Conservation (phyloP, 2,113 vertebrate genomes). For the Carassius carassius region DNA sequence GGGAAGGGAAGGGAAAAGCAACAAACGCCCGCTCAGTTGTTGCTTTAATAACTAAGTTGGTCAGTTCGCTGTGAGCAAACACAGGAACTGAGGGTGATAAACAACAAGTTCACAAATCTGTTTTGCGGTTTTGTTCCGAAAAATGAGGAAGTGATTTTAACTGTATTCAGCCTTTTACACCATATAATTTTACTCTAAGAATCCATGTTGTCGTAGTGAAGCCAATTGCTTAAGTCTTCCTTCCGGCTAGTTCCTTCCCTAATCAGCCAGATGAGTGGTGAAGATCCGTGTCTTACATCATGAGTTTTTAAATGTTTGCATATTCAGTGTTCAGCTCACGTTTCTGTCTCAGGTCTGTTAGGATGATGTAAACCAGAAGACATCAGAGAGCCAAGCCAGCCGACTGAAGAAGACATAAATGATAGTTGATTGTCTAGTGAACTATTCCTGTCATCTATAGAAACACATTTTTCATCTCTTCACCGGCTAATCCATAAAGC, state of each 20-base stretch:
- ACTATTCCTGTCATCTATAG: not conserved
- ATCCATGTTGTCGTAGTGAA: not conserved
- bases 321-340: not conserved
- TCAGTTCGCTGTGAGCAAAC: conserved; percentile 38
- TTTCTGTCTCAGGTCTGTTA: not conserved
- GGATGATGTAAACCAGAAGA: conserved; percentile 41
- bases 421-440: not conserved
- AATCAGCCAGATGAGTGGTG: conserved; percentile 10
- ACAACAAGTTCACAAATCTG: conserved; percentile 3
- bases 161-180: not conserved
- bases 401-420: conserved; percentile 9
- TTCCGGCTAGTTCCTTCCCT: not conserved
- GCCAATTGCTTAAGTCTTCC: conserved; percentile 4
- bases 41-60: conserved; percentile 73
- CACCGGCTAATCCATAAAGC: no score
- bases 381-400: not conserved
- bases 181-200: not conserved
- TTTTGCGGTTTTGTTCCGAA: not conserved
- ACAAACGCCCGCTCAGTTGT: conserved; percentile 51
- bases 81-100: not conserved
- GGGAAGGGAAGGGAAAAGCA: not conserved
- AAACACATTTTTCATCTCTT: no score
- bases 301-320: conserved; percentile 1
- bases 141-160: conserved; percentile 1
- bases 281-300: conserved; percentile 22